Conservation (phyloP, 2,113 vertebrate genomes). For the Pyrgilauda ruficollis region DNA sequence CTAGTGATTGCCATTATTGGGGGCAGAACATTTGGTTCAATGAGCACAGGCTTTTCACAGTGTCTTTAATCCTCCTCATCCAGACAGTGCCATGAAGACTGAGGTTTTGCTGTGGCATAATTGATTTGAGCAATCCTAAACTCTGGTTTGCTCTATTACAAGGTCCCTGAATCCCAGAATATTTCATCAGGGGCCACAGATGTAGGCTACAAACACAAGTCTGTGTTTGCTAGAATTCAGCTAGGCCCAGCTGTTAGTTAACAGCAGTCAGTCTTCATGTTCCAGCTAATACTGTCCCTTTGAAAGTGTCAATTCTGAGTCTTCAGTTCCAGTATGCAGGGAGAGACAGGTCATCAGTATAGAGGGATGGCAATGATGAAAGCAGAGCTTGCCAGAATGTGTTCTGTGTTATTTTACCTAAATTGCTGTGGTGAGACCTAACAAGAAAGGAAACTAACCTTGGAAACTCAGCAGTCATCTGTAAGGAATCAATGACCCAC, state of each 20-base stretch:
- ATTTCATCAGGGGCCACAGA: neutral
- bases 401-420: neutral
- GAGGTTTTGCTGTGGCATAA: neutral
- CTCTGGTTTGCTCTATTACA: neutral
- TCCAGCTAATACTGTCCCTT: neutral
- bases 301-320: neutral
- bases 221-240: neutral
- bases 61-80: neutral
- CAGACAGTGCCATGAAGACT: neutral
- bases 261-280: neutral
- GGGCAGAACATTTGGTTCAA: neutral
- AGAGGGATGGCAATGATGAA: neutral
- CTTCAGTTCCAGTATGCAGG: neutral
- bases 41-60: neutral
- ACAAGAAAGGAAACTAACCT: neutral
- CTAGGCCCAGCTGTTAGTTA: neutral
- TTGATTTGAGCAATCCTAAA: neutral
- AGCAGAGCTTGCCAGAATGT: neutral
- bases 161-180: neutral
- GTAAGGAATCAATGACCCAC: neutral
- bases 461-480: neutral
- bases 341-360: neutral
- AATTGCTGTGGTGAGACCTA: neutral
- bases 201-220: neutral
- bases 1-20: neutral